A percentile compares a stretch with the other conserved stretches of the same genome.
phyloP scores from a whole-genome alignment of 2,888 invertebrate genomes.

The Eupithecia inturbata region DNA sequence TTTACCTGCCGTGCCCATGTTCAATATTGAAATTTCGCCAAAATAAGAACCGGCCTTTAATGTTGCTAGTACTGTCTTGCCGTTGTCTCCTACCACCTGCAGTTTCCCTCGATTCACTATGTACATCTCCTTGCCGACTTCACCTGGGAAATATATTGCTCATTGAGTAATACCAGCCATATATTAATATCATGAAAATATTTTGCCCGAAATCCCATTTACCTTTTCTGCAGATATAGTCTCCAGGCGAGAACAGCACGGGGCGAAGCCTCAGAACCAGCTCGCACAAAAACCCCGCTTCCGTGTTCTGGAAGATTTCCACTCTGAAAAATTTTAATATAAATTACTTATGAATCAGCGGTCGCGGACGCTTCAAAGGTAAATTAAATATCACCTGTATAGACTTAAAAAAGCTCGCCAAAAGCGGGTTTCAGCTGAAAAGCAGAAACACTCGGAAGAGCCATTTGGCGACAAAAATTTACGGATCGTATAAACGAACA shows the following conservation, averaged over 20 bases:
- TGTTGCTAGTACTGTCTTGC: conserved; percentile 97
- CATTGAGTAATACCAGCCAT: conserved; percentile 12
- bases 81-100: conserved; percentile 97
- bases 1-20: conserved; percentile 99
- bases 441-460: conserved; percentile 63
- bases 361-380: conserved; percentile 34
- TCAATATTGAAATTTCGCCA: conserved; percentile 99
- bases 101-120: conserved; percentile 98
- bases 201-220: conserved; percentile 39
- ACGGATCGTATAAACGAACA: conserved; percentile 80
- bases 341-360: conserved; percentile 33
- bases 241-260: conserved; percentile 98
- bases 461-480: conserved; percentile 76
- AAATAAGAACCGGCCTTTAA: conserved; percentile 99
- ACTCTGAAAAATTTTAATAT: conserved; percentile 83
- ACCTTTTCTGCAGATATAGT: conserved; percentile 99
- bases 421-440: conserved; percentile 57
- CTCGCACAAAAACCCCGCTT: conserved; percentile 99
- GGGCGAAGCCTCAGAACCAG: conserved; percentile 96
- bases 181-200: conserved; percentile 11
- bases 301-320: conserved; percentile 99
- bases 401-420: conserved; percentile 46
- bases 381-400: conserved; percentile 46
- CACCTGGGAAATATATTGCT: conserved; percentile 86
- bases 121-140: conserved; percentile 99